Evolutionary conservation across 2,113 vertebrate genomes (phyloP).

Genomic region (Phyllostomus hastatus): DNA sequence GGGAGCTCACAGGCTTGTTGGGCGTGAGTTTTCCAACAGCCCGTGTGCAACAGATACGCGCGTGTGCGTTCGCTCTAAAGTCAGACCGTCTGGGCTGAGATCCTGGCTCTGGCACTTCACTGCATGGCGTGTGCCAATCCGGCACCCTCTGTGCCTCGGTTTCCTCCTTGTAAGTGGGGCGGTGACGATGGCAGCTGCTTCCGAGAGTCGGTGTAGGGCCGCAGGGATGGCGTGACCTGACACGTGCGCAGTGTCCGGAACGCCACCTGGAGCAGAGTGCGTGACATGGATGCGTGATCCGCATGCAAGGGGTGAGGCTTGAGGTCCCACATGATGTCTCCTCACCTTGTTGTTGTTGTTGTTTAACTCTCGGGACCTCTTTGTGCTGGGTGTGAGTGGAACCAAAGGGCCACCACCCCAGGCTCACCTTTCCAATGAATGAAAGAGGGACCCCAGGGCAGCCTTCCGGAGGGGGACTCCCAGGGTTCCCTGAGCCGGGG

Average conservation of each 20-base stretch:
- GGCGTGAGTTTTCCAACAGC: neutral
- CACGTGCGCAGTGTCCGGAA: neutral
- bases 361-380: neutral
- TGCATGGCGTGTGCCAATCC: neutral
- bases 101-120: neutral
- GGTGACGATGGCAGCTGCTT: neutral
- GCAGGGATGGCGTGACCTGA: neutral
- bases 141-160: neutral
- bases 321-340: neutral
- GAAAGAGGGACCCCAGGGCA: neutral
- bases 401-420: neutral
- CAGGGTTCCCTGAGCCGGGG: neutral
- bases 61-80: neutral
- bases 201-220: neutral
- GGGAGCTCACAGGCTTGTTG: neutral
- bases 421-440: neutral
- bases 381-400: neutral
- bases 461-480: neutral
- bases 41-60: neutral
- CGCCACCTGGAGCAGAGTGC: neutral
- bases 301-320: neutral
- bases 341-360: neutral
- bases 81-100: neutral
- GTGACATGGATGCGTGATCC: neutral
- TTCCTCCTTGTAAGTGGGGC: neutral